A percentile compares a stretch with the other conserved stretches of the same genome.
Conservation (phyloP, 2,113 vertebrate species). For the Psittacara wagleri region DNA sequence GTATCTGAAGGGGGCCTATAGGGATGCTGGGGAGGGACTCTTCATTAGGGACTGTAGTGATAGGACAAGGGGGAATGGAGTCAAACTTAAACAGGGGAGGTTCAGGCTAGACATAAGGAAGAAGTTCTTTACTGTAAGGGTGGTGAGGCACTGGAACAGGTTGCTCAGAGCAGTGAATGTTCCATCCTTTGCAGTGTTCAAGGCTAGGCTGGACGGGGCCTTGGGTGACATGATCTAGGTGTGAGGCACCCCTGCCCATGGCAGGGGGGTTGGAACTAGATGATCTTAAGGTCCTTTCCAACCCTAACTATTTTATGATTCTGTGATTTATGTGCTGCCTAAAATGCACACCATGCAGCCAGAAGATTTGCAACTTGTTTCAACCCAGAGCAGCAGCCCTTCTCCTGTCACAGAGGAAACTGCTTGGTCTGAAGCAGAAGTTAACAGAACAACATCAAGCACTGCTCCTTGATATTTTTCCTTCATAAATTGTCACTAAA, state of each 20-base stretch:
- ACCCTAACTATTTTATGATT: background rate
- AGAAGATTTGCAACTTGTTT: background rate
- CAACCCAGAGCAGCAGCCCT: background rate
- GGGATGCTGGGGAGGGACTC: too few species aligned
- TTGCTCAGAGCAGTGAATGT: too few species aligned
- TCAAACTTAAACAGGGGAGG: background rate
- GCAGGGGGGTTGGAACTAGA: background rate
- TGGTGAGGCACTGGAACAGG: too few species aligned
- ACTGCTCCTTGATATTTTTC: background rate
- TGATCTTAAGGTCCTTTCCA: background rate
- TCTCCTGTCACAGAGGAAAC: background rate
- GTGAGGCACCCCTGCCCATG: too few species aligned
- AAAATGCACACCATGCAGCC: rapidly evolving
- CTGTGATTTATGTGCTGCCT: rapidly evolving
- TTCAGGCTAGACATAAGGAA: background rate
- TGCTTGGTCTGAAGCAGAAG: background rate
- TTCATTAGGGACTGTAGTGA: too few species aligned
- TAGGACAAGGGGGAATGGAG: background rate
- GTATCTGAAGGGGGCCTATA: too few species aligned
- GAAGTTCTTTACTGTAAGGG: too few species aligned
- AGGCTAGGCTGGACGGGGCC: too few species aligned
- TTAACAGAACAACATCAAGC: background rate
- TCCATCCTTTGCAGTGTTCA: too few species aligned
- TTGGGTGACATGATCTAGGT: too few species aligned
- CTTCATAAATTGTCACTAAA: background rate